Evolutionary conservation across 2,888 invertebrate genomes (phyloP).

Genomic region (Drosophila stalkeri): DNA sequence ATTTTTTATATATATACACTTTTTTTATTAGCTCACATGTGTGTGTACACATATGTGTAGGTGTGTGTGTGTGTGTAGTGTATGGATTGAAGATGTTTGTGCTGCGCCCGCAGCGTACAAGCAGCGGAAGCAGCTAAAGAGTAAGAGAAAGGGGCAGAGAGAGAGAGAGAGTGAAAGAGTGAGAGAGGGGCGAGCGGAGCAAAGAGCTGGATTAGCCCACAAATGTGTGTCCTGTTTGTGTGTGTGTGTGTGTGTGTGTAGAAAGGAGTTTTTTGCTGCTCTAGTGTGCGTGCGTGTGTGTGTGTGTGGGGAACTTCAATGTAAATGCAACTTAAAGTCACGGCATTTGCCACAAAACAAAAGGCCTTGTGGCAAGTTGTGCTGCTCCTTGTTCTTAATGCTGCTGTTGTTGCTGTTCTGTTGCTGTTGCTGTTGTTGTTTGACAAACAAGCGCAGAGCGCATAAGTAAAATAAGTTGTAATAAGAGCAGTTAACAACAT

Average conservation of each 20-base stretch:
- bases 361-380: slow-evolving; percentile 41
- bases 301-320: slow-evolving; percentile 48
- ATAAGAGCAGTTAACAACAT: slow-evolving; percentile 79
- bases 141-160: background rate
- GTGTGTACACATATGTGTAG: slow-evolving; percentile 24
- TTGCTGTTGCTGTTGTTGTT: slow-evolving; percentile 30
- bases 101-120: slow-evolving; percentile 74
- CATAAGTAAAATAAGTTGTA: slow-evolving; percentile 79
- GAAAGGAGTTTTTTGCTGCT: background rate
- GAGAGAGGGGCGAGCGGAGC: background rate
- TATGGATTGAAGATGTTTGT: slow-evolving; percentile 68
- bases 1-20: slow-evolving; percentile 7
- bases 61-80: slow-evolving; percentile 24
- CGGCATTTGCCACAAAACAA: slow-evolving; percentile 41
- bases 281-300: slow-evolving; percentile 5
- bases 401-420: background rate
- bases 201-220: slow-evolving; percentile 47
- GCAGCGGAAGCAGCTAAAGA: slow-evolving; percentile 43
- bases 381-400: slow-evolving; percentile 9
- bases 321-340: slow-evolving; percentile 74
- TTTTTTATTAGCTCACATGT: slow-evolving; percentile 39
- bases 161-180: no score
- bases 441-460: slow-evolving; percentile 70
- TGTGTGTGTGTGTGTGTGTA: slow-evolving; percentile 8
- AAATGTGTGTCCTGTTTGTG: slow-evolving; percentile 22